Conservation (phyloP, 2,797 vertebrate genomes). For the Ambastaia sidthimunki region DNA sequence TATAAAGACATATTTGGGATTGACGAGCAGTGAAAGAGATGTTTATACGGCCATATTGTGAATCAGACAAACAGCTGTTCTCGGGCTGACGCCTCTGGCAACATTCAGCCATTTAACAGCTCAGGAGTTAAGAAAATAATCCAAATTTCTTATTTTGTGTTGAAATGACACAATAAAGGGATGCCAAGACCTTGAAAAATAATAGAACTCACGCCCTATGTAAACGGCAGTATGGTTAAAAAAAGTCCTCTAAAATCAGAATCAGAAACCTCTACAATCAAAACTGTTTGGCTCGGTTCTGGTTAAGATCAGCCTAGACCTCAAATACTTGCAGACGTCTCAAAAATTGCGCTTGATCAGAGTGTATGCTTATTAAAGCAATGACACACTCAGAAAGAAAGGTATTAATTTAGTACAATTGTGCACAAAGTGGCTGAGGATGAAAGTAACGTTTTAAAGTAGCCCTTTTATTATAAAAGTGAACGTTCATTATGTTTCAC, state of each 20-base stretch:
- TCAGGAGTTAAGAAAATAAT: slow-evolving; percentile 46
- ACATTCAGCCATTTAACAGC: slow-evolving; percentile 46
- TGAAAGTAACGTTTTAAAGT: slow-evolving; percentile 37
- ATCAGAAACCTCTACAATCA: too few relatives aligned
- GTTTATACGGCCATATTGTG: slow-evolving; percentile 42
- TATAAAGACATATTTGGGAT: slow-evolving; percentile 38
- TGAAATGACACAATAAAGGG: slow-evolving; percentile 1
- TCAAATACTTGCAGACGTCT: slow-evolving; percentile 16
- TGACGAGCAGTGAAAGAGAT: slow-evolving; percentile 41
- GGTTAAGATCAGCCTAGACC: neutral
- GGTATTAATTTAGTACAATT: slow-evolving; percentile 38
- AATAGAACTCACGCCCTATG: neutral
- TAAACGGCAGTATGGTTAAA: neutral
- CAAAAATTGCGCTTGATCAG: slow-evolving; percentile 24
- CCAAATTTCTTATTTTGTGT: neutral
- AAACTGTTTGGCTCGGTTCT: neutral
- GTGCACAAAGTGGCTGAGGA: slow-evolving; percentile 35
- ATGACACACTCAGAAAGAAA: slow-evolving; percentile 33
- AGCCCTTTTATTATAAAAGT: slow-evolving; percentile 25
- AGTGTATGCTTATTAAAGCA: slow-evolving; percentile 37
- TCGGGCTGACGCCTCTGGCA: slow-evolving; percentile 38
- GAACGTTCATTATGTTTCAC: neutral
- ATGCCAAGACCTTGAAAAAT: slow-evolving; percentile 20
- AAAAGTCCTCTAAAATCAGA: neutral
- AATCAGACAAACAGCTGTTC: slow-evolving; percentile 41